A percentile compares a stretch with the other conserved stretches of the same genome.
These are phyloP conservation scores for Sciurus niger DNA, from an alignment of 2,113 vertebrate species.

Conservation along the genomic window DNA sequence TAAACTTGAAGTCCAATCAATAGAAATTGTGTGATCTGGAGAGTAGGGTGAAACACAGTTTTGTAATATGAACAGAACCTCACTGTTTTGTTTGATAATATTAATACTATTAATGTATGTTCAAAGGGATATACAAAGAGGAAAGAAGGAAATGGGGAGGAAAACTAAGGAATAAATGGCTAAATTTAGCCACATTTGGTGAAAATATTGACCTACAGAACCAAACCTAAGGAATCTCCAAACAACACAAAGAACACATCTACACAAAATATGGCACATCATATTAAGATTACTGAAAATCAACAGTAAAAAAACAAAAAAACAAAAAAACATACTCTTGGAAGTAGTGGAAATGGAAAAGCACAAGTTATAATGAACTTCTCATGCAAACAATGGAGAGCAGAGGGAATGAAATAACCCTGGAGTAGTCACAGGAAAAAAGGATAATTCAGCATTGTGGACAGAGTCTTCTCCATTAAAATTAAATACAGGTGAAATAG, in stretches of 20 bases:
- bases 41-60: neutral
- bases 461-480: neutral
- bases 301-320: neutral
- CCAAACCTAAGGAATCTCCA: neutral
- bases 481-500: neutral
- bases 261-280: neutral
- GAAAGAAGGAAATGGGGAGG: neutral
- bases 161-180: neutral
- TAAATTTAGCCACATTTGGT: neutral
- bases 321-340: neutral
- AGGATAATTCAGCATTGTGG: neutral
- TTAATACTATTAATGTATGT: neutral
- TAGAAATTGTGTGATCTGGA: neutral
- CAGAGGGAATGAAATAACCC: neutral
- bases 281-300: neutral
- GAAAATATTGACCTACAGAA: neutral
- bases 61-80: neutral
- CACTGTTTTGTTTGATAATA: neutral
- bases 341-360: neutral
- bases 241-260: neutral
- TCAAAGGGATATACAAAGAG: neutral
- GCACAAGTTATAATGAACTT: neutral
- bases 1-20: neutral
- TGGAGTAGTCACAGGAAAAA: neutral
- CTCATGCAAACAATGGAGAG: neutral